Base-by-base conservation (phyloP, 2,888 invertebrate genomes). In the Xiphydria camelus region DNA sequence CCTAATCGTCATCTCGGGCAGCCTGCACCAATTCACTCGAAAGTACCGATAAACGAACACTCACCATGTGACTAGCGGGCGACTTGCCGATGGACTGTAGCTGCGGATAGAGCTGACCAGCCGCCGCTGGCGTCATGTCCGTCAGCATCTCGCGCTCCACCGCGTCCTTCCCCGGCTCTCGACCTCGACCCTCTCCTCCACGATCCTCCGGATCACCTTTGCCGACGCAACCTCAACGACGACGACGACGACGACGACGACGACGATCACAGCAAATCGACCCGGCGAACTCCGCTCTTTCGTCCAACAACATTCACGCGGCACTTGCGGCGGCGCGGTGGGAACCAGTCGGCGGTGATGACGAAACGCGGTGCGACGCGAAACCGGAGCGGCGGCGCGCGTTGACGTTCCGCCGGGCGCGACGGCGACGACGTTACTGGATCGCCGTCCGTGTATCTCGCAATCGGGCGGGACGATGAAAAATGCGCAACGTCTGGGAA, bases 41-140 rank as follows among this genome's bases (percentile, higher is more conserved):
- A 29, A 15, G 29, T n/a, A n/a, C n/a, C 29, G 12, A 14, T 14
- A 12, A 29, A 29, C 12, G 29, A 1, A 34, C 44, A 75, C 75
- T 75, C 73, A 75, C 75, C 75, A 73, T 73, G 67, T 75, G 75
- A 55, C 74, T 73, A 39, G 66, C 73, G 47, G 74, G 68, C 45
- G 75, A 68, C 54, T 75, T 75, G 60, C 65, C 62, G 65, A 75
- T 75, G 47, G 73, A 73, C 55, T 75, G 75, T 43, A 75, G 65
- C 55, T 75, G 75, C 36, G 75, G 75, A 53, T 76, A 76, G 20
- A 76, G 75, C 56, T 76, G 76, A 55, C 76, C 76, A 61, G 76
- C 75, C 59, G 75, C 73, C 55, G 75, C 74, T 62, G 76, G 76
- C 41, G 75, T 75, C 75, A 76, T 76, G 62, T 76, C 76, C 54